phyloP scores from a whole-genome alignment of 2,113 vertebrate species.

The Rhea americana region DNA sequence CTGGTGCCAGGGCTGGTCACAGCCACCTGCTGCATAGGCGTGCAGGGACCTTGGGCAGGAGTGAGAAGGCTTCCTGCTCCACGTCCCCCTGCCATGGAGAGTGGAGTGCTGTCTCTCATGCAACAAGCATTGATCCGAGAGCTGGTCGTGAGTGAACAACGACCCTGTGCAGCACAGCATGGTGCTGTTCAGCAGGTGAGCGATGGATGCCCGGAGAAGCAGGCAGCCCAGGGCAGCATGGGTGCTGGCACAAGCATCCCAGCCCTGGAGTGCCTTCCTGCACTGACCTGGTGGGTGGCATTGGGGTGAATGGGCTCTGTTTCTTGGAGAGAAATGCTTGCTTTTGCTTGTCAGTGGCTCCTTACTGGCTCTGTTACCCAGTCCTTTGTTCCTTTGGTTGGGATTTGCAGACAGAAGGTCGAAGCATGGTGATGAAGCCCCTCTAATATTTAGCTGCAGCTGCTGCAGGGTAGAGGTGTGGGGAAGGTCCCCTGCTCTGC shows the following conservation, averaged over 20 bases:
- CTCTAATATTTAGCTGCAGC: not conserved
- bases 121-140: constrained; percentile 91
- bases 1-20: no score
- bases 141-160: constrained; percentile 87
- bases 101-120: constrained; percentile 75
- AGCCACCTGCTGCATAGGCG: no score
- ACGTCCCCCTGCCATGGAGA: constrained; percentile 61
- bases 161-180: constrained; percentile 90
- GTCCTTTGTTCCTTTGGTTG: not conserved
- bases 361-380: no score
- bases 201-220: not conserved
- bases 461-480: not conserved
- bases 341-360: not conserved
- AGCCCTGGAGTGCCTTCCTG: not conserved
- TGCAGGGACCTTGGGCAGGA: not conserved
- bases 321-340: not conserved
- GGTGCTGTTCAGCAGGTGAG: constrained; percentile 89
- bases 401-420: not conserved
- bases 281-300: not conserved
- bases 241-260: not conserved
- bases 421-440: not conserved
- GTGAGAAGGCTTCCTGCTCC: not conserved
- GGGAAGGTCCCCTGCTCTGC: not conserved
- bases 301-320: not conserved
- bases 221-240: not conserved